Percentiles rank a stretch among this genome's conserved stretches.
Evolutionary conservation across 2,113 vertebrate species (phyloP).

Genomic region (Mungos mungo): DNA sequence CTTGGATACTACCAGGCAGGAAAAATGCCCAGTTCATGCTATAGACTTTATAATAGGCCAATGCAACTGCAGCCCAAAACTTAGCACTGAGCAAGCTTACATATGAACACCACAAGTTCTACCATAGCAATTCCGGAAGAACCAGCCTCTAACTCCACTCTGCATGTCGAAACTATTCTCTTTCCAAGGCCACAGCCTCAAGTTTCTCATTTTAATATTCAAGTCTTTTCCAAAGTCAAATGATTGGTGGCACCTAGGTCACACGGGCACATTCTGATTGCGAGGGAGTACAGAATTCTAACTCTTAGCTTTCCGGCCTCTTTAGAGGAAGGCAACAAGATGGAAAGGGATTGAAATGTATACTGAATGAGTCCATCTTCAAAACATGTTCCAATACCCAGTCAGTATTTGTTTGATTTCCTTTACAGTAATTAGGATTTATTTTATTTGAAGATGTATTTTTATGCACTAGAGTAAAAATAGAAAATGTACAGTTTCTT

Average conservation of each 20-base stretch:
- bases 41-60: background rate
- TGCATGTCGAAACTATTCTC: background rate
- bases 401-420: background rate
- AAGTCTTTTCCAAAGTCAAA: background rate
- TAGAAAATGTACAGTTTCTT: background rate
- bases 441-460: conserved; percentile 19
- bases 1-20: background rate
- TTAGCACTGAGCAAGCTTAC: background rate
- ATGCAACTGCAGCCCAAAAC: background rate
- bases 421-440: background rate
- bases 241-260: background rate
- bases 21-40: background rate
- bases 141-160: background rate
- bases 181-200: background rate
- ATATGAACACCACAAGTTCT: background rate
- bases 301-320: background rate
- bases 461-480: background rate
- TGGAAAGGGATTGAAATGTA: background rate
- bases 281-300: background rate
- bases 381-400: background rate
- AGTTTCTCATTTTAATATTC: background rate
- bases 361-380: background rate
- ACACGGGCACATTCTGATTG: background rate
- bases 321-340: background rate
- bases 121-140: background rate